Percentiles rank a stretch among this genome's conserved stretches.
Evolutionary conservation across 2,888 invertebrate species (phyloP).

Genomic region (Polyommatus icarus): DNA sequence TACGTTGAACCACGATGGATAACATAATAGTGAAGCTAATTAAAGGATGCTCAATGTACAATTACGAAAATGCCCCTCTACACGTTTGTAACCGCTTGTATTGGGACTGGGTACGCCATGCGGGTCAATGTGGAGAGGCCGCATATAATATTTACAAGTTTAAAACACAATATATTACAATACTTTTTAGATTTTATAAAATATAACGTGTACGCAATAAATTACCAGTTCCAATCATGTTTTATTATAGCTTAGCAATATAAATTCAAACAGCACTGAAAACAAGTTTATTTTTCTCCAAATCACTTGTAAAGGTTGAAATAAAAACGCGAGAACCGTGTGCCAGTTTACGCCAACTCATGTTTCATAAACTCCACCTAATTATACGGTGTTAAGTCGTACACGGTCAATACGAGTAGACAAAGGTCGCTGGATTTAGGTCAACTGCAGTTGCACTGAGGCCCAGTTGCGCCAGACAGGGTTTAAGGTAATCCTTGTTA

Average conservation of each 20-base stretch:
- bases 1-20: no score
- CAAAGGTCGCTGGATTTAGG: slow-evolving; percentile 15
- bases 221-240: no score
- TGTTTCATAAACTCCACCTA: slow-evolving; percentile 13
- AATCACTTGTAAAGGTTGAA: background rate
- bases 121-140: no score
- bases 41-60: no score
- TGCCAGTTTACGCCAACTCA: slow-evolving; percentile 7
- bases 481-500: background rate
- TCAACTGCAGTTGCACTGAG: background rate
- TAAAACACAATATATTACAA: no score
- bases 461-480: background rate
- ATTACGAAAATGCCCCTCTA: no score
- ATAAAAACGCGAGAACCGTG: background rate
- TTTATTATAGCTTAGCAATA: background rate
- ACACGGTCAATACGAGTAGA: slow-evolving; percentile 20
- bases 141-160: no score
- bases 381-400: slow-evolving; percentile 17
- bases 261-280: background rate
- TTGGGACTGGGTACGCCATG: no score
- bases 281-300: background rate
- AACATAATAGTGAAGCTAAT: no score
- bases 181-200: no score
- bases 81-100: no score
- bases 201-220: no score